Evolutionary conservation across 2,888 invertebrate species (phyloP).

Genomic region (Acrobasis consociella): DNA sequence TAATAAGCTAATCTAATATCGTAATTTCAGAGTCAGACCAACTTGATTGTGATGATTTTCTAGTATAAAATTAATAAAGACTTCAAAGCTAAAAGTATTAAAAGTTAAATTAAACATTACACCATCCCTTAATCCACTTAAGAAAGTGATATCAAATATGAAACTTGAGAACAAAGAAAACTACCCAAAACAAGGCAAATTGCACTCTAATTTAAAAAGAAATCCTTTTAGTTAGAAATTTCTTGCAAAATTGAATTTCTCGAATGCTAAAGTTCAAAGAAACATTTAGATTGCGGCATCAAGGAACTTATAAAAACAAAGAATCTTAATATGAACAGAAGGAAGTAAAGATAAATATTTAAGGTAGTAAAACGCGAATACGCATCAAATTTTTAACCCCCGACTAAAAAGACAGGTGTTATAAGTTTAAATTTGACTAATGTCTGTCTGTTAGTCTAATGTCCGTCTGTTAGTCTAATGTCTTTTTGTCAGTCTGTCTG

Average conservation of each 20-base stretch:
- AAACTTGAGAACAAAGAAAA: slow-evolving; percentile 9
- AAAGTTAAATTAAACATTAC: not conserved
- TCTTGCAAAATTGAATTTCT: slow-evolving; percentile 15
- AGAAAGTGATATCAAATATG: slow-evolving; percentile 11
- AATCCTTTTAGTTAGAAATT: slow-evolving; percentile 15
- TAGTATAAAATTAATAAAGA: too few species aligned
- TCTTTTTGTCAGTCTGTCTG: too few species aligned
- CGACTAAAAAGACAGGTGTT: too few species aligned
- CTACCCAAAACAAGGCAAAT: slow-evolving; percentile 10
- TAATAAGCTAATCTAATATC: too few species aligned
- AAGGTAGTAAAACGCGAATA: slow-evolving; percentile 27
- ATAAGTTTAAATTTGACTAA: too few species aligned
- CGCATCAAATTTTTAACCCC: slow-evolving; percentile 24
- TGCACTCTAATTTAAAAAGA: slow-evolving; percentile 9
- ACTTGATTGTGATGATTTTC: too few species aligned
- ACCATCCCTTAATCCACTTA: not conserved
- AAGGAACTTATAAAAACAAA: not conserved
- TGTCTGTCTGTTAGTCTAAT: too few species aligned
- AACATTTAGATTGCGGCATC: slow-evolving; percentile 15
- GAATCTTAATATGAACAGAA: slow-evolving; percentile 8
- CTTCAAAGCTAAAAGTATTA: too few species aligned
- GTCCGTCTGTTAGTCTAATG: too few species aligned
- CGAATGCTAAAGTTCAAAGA: slow-evolving; percentile 7
- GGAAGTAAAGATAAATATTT: slow-evolving; percentile 30
- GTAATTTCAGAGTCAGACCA: too few species aligned